Base-by-base conservation (phyloP, 2,113 vertebrate genomes). In the Hiodon alosoides region DNA sequence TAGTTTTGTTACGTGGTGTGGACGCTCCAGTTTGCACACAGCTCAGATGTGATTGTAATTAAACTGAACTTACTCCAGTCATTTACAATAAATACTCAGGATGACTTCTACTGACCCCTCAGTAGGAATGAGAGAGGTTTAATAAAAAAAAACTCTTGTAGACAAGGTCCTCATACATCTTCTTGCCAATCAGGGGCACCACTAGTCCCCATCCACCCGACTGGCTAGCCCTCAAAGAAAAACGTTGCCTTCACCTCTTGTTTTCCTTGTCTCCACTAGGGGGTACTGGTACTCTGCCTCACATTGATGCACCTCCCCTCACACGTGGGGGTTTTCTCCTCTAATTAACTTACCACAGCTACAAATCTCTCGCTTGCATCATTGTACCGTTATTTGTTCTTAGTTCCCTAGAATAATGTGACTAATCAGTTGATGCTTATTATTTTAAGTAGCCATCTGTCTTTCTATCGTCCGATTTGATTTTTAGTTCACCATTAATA, bases 231-330 rank as follows among this genome's bases (percentile, higher is more conserved):
- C 11, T 61, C 51, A 16, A 4, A 47, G 2, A 64, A 10, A 31
- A 51, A 50, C 16, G 55, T 54, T 10, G 31, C 7, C 31, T 31
- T 31, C 31, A 31, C 31, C 31, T 31, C 31, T 31, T 74, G 73
- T 67, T 76, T 14, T 7, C 4, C 5, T 77, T 61, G 51, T 58
- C 13, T 47, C 79, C 87, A 85, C 85, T 83, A 85, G 85, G 77
- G 83, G 86, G 85, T 66, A 76, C 4, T 71, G 73, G 57, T 72
- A 75, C 48, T 53, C 82, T 71, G 31, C 31, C 31, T 2, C 31
- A 31, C 31, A 2, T 58, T 55, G 71, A 46, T 53, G 52, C 4
- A 3, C 14, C 9, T 31, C 17, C 10, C 11, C 3, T 71, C n/a
- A 55, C 3, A 69, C 10, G 48, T 13, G 50, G 54, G 14, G 7